Evolutionary conservation across 2,113 vertebrate species (phyloP).

Genomic region (Chaetura pelagica): DNA sequence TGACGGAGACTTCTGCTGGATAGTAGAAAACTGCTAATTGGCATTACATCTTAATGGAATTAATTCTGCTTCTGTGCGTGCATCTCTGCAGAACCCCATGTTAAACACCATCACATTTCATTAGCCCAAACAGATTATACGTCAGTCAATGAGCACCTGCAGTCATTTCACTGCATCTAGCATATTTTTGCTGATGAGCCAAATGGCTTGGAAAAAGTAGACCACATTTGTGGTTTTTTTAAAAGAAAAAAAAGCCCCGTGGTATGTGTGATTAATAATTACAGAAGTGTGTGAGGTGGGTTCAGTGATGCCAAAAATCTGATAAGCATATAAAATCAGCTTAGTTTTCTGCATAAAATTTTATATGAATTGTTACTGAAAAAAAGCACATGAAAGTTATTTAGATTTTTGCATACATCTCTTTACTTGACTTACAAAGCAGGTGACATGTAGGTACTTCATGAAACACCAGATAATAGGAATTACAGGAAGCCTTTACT

Average conservation of each 20-base stretch:
- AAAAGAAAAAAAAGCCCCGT: background rate
- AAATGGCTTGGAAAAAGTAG: background rate
- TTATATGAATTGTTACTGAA: background rate
- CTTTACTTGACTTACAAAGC: background rate
- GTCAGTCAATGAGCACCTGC: background rate
- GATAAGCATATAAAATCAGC: background rate
- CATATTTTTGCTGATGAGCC: background rate
- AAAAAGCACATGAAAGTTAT: background rate
- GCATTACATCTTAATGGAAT: conserved; percentile 60
- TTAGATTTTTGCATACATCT: background rate
- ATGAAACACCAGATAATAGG: background rate
- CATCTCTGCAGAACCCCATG: background rate
- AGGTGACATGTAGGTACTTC: background rate
- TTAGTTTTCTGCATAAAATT: background rate
- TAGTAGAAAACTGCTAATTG: conserved; percentile 37
- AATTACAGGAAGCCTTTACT: background rate
- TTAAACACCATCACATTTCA: conserved; percentile 15
- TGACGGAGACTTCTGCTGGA: background rate
- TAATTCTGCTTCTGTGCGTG: conserved; percentile 40
- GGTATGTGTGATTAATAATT: background rate
- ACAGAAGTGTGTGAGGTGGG: background rate
- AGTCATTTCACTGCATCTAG: background rate
- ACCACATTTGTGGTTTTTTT: background rate
- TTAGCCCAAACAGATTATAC: background rate
- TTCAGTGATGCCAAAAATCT: background rate